A percentile compares a stretch with the other conserved stretches of the same genome.
Conservation (phyloP, 2,113 vertebrate species). For the Tautogolabrus adspersus region DNA sequence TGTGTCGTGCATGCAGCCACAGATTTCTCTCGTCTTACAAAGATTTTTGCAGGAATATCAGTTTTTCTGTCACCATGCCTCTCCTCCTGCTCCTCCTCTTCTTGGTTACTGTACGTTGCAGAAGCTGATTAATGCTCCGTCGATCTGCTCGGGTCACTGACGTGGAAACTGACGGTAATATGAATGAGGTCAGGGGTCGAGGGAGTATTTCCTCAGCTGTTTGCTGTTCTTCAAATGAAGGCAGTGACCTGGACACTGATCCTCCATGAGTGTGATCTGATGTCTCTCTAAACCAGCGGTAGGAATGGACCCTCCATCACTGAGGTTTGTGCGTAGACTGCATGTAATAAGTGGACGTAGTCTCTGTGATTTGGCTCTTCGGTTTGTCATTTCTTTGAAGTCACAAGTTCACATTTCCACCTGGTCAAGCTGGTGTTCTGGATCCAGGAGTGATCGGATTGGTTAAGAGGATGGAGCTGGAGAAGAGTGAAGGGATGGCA, state of each 20-base stretch:
- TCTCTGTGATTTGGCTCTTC: too few relatives aligned
- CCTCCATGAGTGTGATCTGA: not conserved
- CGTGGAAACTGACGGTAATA: conserved; percentile 10
- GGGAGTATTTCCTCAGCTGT: conserved; percentile 22
- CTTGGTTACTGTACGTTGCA: conserved; percentile 3
- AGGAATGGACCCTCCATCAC: too few relatives aligned
- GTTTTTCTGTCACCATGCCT: not conserved
- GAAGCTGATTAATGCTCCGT: conserved; percentile 10
- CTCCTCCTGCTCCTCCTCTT: not conserved
- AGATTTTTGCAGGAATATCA: conserved; percentile 1
- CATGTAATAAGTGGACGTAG: too few relatives aligned
- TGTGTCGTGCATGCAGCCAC: too few relatives aligned
- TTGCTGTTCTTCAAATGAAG: conserved; percentile 3
- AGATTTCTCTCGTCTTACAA: not conserved
- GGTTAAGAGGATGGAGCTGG: too few relatives aligned
- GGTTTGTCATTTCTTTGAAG: too few relatives aligned
- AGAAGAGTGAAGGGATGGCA: too few relatives aligned
- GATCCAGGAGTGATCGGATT: too few relatives aligned
- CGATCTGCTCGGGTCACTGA: not conserved
- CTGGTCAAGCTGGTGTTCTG: too few relatives aligned
- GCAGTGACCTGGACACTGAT: conserved; percentile 20
- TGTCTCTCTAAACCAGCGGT: too few relatives aligned
- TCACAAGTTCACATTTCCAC: too few relatives aligned
- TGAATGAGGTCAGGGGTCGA: conserved; percentile 35
- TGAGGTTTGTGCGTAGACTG: too few relatives aligned